Percentiles rank a stretch among this genome's conserved stretches.
These are phyloP conservation scores for Diplolepis rosae DNA, from an alignment of 2,888 invertebrate species.

Conservation along the genomic window DNA sequence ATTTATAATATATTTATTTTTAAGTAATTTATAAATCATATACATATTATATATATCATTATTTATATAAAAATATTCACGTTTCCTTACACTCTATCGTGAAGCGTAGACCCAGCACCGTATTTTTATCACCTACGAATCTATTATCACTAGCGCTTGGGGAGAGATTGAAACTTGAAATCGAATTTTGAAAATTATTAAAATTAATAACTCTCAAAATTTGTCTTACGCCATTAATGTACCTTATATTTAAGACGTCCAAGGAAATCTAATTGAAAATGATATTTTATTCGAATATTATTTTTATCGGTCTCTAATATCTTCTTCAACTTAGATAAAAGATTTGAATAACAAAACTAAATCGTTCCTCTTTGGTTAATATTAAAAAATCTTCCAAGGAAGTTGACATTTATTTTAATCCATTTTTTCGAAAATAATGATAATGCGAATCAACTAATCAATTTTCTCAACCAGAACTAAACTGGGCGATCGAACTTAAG, in stretches of 20 bases:
- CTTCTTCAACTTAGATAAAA: background rate
- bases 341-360: conserved; percentile 5
- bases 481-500: conserved; percentile 10
- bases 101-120: conserved; percentile 66
- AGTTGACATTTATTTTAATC: background rate
- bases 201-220: background rate
- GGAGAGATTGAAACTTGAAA: conserved; percentile 32
- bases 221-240: conserved; percentile 6
- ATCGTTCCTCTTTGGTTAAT: background rate
- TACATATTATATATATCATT: conserved; percentile 32
- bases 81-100: conserved; percentile 41
- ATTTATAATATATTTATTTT: conserved; percentile 40
- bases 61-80: conserved; percentile 40
- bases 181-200: background rate
- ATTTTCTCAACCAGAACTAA: conserved; percentile 3
- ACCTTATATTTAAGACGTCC: conserved; percentile 3
- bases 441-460: conserved; percentile 20
- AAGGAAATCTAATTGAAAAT: background rate
- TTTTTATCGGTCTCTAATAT: background rate
- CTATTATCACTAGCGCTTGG: conserved; percentile 62
- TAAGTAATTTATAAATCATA: conserved; percentile 35
- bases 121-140: conserved; percentile 53
- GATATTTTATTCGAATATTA: conserved; percentile 2
- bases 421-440: background rate
- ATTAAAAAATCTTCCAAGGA: background rate